phyloP scores from a whole-genome alignment of 2,113 vertebrate species.

The Hydropotes inermis region DNA sequence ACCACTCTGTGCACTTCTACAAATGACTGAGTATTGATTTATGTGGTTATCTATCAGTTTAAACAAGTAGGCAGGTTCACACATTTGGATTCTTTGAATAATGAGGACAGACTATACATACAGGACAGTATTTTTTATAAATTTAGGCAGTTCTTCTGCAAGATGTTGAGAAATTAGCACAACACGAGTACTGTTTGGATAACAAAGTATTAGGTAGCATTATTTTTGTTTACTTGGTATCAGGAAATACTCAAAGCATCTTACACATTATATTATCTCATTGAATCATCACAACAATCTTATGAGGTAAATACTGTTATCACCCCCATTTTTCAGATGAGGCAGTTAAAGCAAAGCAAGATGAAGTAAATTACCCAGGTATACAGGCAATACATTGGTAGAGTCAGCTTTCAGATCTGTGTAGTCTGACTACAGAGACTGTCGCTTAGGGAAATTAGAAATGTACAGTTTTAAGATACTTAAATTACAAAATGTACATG shows the following conservation, averaged over 20 bases:
- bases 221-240: background rate
- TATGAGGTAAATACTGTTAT: background rate
- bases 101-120: background rate
- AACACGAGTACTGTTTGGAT: background rate
- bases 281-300: background rate
- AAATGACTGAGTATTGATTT: conserved; percentile 1
- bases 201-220: conserved; percentile 14
- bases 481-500: background rate
- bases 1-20: background rate
- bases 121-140: background rate
- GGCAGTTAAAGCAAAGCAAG: background rate
- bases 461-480: background rate
- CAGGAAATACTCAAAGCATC: background rate
- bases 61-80: background rate
- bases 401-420: background rate
- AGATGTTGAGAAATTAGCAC: background rate
- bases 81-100: background rate
- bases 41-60: background rate
- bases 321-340: background rate
- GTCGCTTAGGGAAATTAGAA: background rate
- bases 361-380: background rate
- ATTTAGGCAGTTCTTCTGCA: background rate
- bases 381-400: background rate
- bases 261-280: background rate
- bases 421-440: background rate